These are phyloP conservation scores for Cyanoliseus patagonus DNA, from an alignment of 2,113 vertebrate genomes.

Conservation along the genomic window DNA sequence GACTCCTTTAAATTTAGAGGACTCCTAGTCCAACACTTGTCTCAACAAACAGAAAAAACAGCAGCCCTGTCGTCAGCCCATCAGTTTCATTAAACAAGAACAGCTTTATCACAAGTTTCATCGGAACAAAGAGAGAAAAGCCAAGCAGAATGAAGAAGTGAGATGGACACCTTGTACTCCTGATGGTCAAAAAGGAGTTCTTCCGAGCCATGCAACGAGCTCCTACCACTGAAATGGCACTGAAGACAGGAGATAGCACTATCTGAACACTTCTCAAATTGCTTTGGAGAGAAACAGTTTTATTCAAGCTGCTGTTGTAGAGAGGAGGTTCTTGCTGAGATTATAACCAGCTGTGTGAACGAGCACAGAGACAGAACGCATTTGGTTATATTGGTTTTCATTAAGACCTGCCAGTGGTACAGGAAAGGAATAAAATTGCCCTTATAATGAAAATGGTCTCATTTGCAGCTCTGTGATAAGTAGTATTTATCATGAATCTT, in stretches of 20 bases:
- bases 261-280: neutral
- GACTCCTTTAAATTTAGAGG: neutral
- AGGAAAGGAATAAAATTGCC: neutral
- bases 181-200: neutral
- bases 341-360: neutral
- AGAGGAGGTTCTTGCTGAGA: conserved; percentile 9
- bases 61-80: neutral
- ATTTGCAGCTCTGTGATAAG: neutral
- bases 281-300: neutral
- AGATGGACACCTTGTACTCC: neutral
- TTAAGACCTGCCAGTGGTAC: neutral
- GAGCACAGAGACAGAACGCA: neutral
- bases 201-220: neutral
- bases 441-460: conserved; percentile 12
- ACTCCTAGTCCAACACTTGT: neutral
- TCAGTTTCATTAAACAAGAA: neutral
- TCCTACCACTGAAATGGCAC: neutral
- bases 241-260: neutral
- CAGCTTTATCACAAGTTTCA: neutral
- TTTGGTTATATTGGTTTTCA: neutral
- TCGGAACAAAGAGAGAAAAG: neutral
- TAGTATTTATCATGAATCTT: neutral
- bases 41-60: neutral
- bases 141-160: neutral
- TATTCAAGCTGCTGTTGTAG: neutral